Base-by-base conservation (phyloP, 1,140 invertebrate genomes). In the Aleiodes sp. region DNA sequence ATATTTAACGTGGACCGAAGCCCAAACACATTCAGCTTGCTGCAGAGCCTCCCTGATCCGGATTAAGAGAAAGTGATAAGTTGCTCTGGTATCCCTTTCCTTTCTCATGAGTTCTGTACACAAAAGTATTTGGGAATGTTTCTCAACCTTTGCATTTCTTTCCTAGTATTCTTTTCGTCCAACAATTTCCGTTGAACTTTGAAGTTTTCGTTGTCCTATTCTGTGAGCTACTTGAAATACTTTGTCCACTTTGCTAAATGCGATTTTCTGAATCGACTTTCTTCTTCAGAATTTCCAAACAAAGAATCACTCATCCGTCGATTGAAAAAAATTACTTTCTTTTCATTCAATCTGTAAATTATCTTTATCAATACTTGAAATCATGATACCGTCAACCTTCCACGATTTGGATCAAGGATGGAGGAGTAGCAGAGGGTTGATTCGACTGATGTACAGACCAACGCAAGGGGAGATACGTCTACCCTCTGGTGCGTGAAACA, bases 61-160 rank as follows among this genome's bases (percentile, higher is more conserved):
- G 77, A 79, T 79, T 79, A 79, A 78, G 76, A 75, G 75, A 78
- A 79, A 79, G 77, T 78, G 76, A 79, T 79, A 79, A 79, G 77
- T 79, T 78, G 73, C 71, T 71, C 16, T n/a, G 41, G 41, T n/a
- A 46, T 46, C 41, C 41, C 41, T 46, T 46, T 19, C 41, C 41
- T 46, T 19, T 19, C 41, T 46, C n/a, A 19, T 46, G 41, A 46
- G 14, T 8, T 46, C 19, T 10, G 41, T 46, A 46, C 41, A 46
- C 41, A 46, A 16, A 46, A 46, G 16, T 6, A 46, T 46, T 1
- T 46, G 41, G 2, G 14, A 16, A 46, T 2, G 41, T 19, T 7
- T 19, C n/a, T 26, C 0, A 56, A 75, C 67, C 66, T 67, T 67
- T n/a, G n/a, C n/a, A n/a, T 52, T 74, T 70, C 70, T 65, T 63